Base-by-base conservation (phyloP, 2,113 vertebrate genomes). In the Morone chrysops region DNA sequence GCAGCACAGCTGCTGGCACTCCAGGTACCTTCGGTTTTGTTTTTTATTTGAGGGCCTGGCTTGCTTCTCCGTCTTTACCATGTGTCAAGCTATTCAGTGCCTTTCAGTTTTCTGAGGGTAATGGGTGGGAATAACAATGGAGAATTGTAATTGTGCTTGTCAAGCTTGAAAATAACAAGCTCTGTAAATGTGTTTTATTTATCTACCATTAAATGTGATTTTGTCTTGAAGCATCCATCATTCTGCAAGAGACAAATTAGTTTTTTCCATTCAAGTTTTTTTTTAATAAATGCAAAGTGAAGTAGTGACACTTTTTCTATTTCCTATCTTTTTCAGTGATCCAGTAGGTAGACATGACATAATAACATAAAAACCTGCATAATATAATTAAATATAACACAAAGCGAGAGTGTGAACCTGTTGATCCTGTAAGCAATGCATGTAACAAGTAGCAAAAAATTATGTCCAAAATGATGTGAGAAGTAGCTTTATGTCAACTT, bases 1-100 rank as follows among this genome's bases (percentile, higher is more conserved):
- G 17, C 8, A 4, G 68, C 72, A 60, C 91, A 92, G 92, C 92
- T 92, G 92, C 81, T 25, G 65, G 61, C 81, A 68, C 87, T 91
- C 70, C 89, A 85, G 71, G 81, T 88, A 87, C 13, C 74, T 22
- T 51, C 7, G 12, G n/a, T 70, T 16, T 20, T 31, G 40, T 69
- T 47, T 18, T 12, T 68, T 69, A n/a, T 50, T 25, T n/a, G 16
- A 79, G 50, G 60, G 67, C 80, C 70, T 3, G 6, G 36, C 18
- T 83, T 20, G 8, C 45, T 75, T 66, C 68, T 73, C 12, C 20
- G 6, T 76, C 78, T 63, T 43, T 40, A n/a, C 38, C 74, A 5
- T 22, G 41, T 71, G 60, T 80, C 57, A 50, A 8, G 65, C 45
- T 60, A 68, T 72, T 69, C 63, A 47, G 14, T 8, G 78, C 50